phyloP scores from a whole-genome alignment of 2,113 vertebrate species.

The Paramormyrops kingsleyae region DNA sequence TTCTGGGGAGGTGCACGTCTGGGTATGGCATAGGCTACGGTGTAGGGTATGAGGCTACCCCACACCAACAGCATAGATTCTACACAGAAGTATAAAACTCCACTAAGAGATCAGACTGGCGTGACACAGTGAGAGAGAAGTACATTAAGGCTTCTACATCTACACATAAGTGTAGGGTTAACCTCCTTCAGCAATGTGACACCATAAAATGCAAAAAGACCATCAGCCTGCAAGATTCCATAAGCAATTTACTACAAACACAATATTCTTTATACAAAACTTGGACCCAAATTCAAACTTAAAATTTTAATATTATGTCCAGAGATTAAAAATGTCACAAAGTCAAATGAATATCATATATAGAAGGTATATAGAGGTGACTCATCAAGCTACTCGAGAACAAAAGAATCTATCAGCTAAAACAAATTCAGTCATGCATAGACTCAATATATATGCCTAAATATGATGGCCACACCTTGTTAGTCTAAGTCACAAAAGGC shows the following conservation, averaged over 20 bases:
- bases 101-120: neutral
- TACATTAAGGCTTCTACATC: neutral
- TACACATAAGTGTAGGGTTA: neutral
- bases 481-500: neutral
- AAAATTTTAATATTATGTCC: neutral
- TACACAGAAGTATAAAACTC: neutral
- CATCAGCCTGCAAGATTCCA: neutral
- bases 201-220: neutral
- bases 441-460: neutral
- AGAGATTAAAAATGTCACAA: neutral
- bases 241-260: neutral
- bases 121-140: neutral
- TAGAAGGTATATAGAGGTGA: neutral
- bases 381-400: neutral
- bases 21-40: neutral
- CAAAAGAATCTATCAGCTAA: neutral
- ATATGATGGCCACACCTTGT: neutral
- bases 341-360: neutral
- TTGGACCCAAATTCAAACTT: neutral
- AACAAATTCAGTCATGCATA: neutral
- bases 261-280: neutral
- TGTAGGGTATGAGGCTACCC: neutral
- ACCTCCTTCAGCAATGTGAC: neutral
- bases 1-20: neutral
- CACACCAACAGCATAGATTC: neutral